A percentile compares a stretch with the other conserved stretches of the same genome.
phyloP scores from a whole-genome alignment of 2,888 invertebrate species.

The Ectemnius cavifrons region DNA sequence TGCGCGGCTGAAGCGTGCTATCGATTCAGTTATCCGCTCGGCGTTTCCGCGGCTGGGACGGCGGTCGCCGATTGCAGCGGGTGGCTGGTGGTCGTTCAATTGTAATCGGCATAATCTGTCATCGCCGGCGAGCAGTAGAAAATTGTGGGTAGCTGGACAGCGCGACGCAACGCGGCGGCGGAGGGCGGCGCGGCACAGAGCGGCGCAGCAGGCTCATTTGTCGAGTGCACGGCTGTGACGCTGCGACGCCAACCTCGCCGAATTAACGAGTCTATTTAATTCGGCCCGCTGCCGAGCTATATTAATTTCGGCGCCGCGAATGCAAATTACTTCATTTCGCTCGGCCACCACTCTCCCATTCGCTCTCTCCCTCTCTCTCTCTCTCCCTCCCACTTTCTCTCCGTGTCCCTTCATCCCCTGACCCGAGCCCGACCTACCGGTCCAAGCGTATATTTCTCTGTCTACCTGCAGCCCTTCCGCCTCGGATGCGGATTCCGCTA shows the following conservation, averaged over 20 bases:
- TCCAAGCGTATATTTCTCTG: too few species aligned
- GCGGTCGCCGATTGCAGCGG: too few species aligned
- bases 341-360: slow-evolving; percentile 7
- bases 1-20: too few species aligned
- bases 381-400: too few species aligned
- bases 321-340: slow-evolving; percentile 57
- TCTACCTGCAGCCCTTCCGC: too few species aligned
- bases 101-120: slow-evolving; percentile 23
- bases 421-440: too few species aligned
- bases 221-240: slow-evolving; percentile 31
- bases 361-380: too few species aligned
- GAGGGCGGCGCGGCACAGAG: too few species aligned
- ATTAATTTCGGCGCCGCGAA: slow-evolving; percentile 57
- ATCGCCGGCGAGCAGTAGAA: slow-evolving; percentile 17
- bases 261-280: slow-evolving; percentile 59
- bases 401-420: too few species aligned
- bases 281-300: slow-evolving; percentile 41
- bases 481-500: background rate
- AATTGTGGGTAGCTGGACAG: slow-evolving; percentile 15
- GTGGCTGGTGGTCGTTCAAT: background rate
- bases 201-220: slow-evolving; percentile 32
- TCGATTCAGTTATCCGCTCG: background rate
- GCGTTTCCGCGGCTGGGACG: background rate
- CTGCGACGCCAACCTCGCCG: slow-evolving; percentile 15
- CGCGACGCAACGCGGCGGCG: background rate